phyloP scores from a whole-genome alignment of 2,888 invertebrate species.

The Agrotis ipsilon region DNA sequence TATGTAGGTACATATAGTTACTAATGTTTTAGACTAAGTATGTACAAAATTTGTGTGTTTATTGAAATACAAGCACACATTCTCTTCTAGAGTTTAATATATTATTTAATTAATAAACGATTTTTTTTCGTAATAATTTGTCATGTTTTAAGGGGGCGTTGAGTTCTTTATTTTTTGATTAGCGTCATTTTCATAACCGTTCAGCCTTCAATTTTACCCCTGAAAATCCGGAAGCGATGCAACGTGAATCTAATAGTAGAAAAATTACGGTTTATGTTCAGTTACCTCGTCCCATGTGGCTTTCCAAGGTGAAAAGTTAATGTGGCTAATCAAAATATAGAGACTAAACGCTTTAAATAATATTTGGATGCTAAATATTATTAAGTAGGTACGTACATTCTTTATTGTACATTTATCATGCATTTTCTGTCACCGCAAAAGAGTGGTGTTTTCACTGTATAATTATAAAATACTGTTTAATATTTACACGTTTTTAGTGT shows the following conservation, averaged over 20 bases:
- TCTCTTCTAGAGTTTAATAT: conserved; percentile 49
- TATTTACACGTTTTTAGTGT: conserved; percentile 44
- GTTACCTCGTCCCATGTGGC: neutral
- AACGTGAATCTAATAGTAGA: neutral
- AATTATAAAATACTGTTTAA: conserved; percentile 33
- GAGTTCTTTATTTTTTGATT: conserved; percentile 31
- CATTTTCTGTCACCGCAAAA: conserved; percentile 50
- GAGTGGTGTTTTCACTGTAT: conserved; percentile 35
- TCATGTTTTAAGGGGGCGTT: conserved; percentile 7
- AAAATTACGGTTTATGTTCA: neutral
- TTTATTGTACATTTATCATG: conserved; percentile 42
- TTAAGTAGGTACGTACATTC: conserved; percentile 21
- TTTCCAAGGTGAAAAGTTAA: neutral
- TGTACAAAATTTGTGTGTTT: conserved; percentile 55
- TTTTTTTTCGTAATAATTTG: conserved; percentile 29
- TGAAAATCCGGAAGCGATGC: conserved; percentile 6
- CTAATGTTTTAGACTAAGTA: conserved; percentile 46
- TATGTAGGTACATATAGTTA: conserved; percentile 32
- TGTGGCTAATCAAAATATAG: conserved; percentile 44
- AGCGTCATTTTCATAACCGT: conserved; percentile 20
- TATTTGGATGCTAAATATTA: conserved; percentile 43
- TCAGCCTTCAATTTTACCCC: conserved; percentile 1
- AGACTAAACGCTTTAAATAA: conserved; percentile 23
- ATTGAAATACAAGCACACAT: conserved; percentile 42
- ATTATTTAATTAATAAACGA: conserved; percentile 39